Percentiles rank a stretch among this genome's conserved stretches.
phyloP scores from a whole-genome alignment of 2,113 vertebrate species.

The Ahaetulla prasina region DNA sequence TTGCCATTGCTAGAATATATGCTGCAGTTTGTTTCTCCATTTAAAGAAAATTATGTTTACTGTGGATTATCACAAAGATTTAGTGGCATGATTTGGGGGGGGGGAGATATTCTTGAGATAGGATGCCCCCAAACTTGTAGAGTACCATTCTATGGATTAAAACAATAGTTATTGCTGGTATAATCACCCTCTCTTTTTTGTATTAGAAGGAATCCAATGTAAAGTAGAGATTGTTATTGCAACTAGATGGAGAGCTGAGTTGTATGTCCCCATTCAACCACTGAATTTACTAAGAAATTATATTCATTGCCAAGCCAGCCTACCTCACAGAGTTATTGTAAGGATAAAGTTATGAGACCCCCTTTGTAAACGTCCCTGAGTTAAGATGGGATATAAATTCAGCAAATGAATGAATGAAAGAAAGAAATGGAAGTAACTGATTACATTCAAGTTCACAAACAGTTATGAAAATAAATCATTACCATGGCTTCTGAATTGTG shows the following conservation, averaged over 20 bases:
- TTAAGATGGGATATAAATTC: neutral
- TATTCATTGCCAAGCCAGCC: neutral
- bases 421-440: neutral
- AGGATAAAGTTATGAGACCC: neutral
- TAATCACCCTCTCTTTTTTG: neutral
- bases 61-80: neutral
- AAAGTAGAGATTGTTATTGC: neutral
- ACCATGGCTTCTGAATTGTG: conserved; percentile 26
- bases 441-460: conserved; percentile 20
- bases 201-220: neutral
- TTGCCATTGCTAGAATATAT: neutral
- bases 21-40: neutral
- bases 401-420: neutral
- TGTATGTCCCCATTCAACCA: neutral
- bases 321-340: neutral
- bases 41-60: neutral
- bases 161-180: neutral
- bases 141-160: neutral
- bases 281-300: neutral
- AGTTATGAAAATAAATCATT: neutral
- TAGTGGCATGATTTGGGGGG: neutral
- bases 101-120: neutral
- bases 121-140: neutral
- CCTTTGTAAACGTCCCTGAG: neutral
- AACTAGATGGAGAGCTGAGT: neutral